Percentiles rank a stretch among this genome's conserved stretches.
Conservation (phyloP, 2,797 vertebrate genomes). For the Holocentrus rufus region DNA sequence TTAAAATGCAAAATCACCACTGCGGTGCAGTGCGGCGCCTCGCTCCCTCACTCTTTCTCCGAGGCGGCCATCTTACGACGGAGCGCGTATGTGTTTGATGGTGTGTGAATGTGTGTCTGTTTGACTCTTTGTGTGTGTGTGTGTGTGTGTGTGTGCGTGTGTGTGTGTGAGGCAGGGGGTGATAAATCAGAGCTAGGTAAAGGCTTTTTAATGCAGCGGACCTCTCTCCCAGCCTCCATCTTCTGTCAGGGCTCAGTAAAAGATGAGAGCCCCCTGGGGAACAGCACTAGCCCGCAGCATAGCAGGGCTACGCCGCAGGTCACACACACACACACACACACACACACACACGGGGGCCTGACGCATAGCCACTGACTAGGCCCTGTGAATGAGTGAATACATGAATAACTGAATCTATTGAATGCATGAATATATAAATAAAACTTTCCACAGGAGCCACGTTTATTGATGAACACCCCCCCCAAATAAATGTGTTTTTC, state of each 20-base stretch:
- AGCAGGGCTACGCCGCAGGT: slow-evolving; percentile 79
- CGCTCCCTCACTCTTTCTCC: slow-evolving; percentile 70
- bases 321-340: slow-evolving; percentile 66
- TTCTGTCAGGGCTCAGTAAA: slow-evolving; percentile 88
- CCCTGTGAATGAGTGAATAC: slow-evolving; percentile 85
- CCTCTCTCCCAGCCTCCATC: slow-evolving; percentile 85
- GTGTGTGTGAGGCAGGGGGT: slow-evolving; percentile 72
- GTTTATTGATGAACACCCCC: slow-evolving; percentile 78
- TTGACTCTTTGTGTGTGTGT: slow-evolving; percentile 26
- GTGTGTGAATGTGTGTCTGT: slow-evolving; percentile 75
- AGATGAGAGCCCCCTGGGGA: slow-evolving; percentile 86
- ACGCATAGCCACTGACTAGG: slow-evolving; percentile 71
- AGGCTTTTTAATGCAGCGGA: slow-evolving; percentile 89
- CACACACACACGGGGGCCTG: slow-evolving; percentile 44
- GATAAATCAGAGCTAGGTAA: slow-evolving; percentile 89
- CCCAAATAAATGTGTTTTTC: slow-evolving; percentile 81
- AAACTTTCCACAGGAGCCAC: slow-evolving; percentile 71
- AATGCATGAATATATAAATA: slow-evolving; percentile 83
- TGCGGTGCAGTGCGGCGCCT: slow-evolving; percentile 66
- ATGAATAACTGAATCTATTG: slow-evolving; percentile 85
- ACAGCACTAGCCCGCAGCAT: slow-evolving; percentile 80
- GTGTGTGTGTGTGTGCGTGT: slow-evolving; percentile 26
- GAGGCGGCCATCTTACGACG: slow-evolving; percentile 81
- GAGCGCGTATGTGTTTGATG: slow-evolving; percentile 76
- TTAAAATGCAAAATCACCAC: slow-evolving; percentile 85